Conservation (phyloP, 1,140 invertebrate species). For the Oedothorax gibbosus region DNA sequence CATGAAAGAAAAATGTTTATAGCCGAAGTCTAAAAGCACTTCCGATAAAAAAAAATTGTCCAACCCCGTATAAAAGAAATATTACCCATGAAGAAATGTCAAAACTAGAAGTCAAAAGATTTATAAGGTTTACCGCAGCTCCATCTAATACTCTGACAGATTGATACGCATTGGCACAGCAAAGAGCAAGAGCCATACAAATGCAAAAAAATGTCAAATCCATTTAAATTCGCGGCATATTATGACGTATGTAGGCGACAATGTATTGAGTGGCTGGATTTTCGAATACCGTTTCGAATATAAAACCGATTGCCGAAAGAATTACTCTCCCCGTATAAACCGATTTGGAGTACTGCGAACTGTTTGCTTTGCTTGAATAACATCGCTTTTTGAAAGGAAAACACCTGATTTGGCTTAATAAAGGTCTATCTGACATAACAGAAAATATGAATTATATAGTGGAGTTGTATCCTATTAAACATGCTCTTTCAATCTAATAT, state of each 20-base stretch:
- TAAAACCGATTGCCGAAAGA: slow-evolving; percentile 50
- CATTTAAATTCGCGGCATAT: slow-evolving; percentile 51
- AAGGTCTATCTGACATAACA: no score
- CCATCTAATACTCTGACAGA: slow-evolving; percentile 58
- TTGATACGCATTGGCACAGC: slow-evolving; percentile 54
- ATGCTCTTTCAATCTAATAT: no score
- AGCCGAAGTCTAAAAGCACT: slow-evolving; percentile 25
- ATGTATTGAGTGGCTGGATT: slow-evolving; percentile 41
- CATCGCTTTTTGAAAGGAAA: slow-evolving; percentile 54
- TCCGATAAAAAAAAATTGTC: background rate
- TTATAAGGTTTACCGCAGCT: slow-evolving; percentile 46
- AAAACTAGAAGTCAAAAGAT: slow-evolving; percentile 43
- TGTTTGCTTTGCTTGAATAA: slow-evolving; percentile 57
- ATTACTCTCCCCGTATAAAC: slow-evolving; percentile 54
- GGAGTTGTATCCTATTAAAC: no score
- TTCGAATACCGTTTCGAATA: slow-evolving; percentile 53
- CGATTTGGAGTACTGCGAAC: slow-evolving; percentile 49
- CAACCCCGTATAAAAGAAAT: slow-evolving; percentile 31
- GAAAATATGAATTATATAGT: no score
- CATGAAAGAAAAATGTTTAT: slow-evolving; percentile 29
- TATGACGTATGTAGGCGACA: slow-evolving; percentile 56
- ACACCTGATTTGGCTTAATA: slow-evolving; percentile 8
- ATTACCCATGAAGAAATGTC: slow-evolving; percentile 38
- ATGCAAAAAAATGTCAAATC: slow-evolving; percentile 60
- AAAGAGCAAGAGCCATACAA: slow-evolving; percentile 55